phyloP scores from a whole-genome alignment of 2,113 vertebrate species.

The Synodontis membranacea region DNA sequence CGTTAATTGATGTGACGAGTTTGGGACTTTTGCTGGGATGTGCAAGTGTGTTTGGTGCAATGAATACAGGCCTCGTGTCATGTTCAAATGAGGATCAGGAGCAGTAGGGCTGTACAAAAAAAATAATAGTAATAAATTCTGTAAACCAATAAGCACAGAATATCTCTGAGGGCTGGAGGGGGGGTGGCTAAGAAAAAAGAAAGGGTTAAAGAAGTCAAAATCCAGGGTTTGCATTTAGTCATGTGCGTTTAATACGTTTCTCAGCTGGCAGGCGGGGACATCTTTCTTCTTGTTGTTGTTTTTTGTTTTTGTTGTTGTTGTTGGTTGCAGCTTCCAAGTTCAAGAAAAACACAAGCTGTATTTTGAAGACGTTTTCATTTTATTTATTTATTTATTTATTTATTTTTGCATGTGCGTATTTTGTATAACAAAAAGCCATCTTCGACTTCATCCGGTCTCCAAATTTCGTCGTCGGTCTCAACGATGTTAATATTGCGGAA shows the following conservation, averaged over 20 bases:
- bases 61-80: conserved; percentile 1
- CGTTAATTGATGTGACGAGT: no score
- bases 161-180: not conserved
- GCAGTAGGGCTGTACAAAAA: not conserved
- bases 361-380: not conserved
- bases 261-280: conserved; percentile 52
- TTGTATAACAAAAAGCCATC: not conserved
- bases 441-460: not conserved
- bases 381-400: no score
- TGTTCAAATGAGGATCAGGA: not conserved
- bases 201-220: conserved; percentile 56
- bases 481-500: not conserved
- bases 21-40: not conserved
- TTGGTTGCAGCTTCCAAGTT: not conserved
- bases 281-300: conserved; percentile 32
- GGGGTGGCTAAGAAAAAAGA: not conserved
- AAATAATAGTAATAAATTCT: no score
- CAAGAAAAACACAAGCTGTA: conserved; percentile 16
- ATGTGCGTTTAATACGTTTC: conserved; percentile 69
- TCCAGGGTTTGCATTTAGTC: conserved; percentile 68
- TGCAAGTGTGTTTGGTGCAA: conserved; percentile 3
- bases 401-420: not conserved
- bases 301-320: conserved; percentile 5
- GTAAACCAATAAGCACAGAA: conserved; percentile 4
- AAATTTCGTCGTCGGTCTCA: no score